Evolutionary conservation across 53 echinoderm and acorn worm genomes (phyloP), one percentile per base, ranked within the genome.

Genomic region (Crossaster papposus): DNA sequence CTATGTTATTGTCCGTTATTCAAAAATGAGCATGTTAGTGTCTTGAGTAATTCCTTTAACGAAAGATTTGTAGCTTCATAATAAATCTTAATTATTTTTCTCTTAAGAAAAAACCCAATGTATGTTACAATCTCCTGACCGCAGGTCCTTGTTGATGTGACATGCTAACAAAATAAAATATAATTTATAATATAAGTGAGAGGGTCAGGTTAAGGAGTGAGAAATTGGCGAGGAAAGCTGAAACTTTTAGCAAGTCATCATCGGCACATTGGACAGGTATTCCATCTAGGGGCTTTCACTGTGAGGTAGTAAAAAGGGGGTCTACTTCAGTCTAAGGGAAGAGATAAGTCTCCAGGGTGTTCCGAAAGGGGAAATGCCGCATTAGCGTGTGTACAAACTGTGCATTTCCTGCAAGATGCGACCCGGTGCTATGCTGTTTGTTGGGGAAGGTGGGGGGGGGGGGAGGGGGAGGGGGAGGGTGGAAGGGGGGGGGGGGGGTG

Each of bases 351-450:
- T 54, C 87, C 14, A 20, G 87, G 58, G 87, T 64, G 24, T 29
- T 15, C 12, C 23, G 32, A 18, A 32, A n/a, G 62, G 75, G 87
- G 87, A 87, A 87, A 87, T 87, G 77, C 87, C 87, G 87, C 87
- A 87, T 87, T 87, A 87, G 87, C 51, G 77, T 87, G 87, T 87
- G 87, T 87, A 87, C 87, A 87, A 87, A 87, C 87, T 87, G 77
- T 77, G 87, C 77, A 87, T 87, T 87, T 87, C 87, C 87, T 87
- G 87, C 51, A 51, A 64, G 87, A 8, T 32, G 64, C 33, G 24
- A 55, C 55, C 54, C 34, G 78, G 51, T 5, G 78, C 8, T 10
- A n/a, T n/a, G 78, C 62, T 62, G 18, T 18, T 11, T 68, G 1
- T 78, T 78, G 22, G 28, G 3, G 75, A 22, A 36, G 36, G 75